phyloP scores from a whole-genome alignment of 2,888 invertebrate genomes.

The Pristionchus arcanus region DNA sequence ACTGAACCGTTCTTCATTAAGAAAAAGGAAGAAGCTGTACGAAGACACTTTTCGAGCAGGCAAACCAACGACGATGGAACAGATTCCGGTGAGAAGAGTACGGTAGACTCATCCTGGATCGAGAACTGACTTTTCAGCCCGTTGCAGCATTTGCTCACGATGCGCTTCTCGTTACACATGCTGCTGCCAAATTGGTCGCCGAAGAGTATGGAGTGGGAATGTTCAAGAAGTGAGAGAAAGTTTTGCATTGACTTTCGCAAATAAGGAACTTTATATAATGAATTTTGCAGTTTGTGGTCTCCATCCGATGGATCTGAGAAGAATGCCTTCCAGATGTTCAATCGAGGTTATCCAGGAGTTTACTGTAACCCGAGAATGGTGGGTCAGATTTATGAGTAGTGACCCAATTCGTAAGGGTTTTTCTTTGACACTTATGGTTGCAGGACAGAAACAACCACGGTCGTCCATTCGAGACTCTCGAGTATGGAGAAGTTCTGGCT shows the following conservation, averaged over 20 bases:
- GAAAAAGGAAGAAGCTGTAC: conserved; percentile 61
- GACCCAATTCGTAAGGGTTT: not conserved
- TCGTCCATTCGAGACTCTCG: conserved; percentile 66
- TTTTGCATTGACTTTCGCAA: too few species aligned
- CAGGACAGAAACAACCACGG: conserved; percentile 62
- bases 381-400: not conserved
- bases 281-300: conserved; percentile 10
- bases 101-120: not conserved
- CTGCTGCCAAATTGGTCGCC: conserved; percentile 63
- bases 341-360: conserved; percentile 58
- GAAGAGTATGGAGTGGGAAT: conserved; percentile 61
- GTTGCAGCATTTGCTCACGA: conserved; percentile 71
- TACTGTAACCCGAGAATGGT: conserved; percentile 65
- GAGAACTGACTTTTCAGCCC: conserved; percentile 55
- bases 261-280: not conserved
- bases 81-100: conserved; percentile 54
- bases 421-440: not conserved
- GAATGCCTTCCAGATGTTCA: conserved; percentile 45
- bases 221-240: conserved; percentile 65
- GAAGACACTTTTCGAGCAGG: conserved; percentile 64
- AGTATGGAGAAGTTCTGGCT: conserved; percentile 65
- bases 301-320: not conserved
- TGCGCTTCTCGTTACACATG: conserved; percentile 69
- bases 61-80: conserved; percentile 55
- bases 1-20: conserved; percentile 53